Evolutionary conservation across 2,888 invertebrate species (phyloP), one percentile per base, ranked within the genome.

Genomic region (Nowickia ferox): DNA sequence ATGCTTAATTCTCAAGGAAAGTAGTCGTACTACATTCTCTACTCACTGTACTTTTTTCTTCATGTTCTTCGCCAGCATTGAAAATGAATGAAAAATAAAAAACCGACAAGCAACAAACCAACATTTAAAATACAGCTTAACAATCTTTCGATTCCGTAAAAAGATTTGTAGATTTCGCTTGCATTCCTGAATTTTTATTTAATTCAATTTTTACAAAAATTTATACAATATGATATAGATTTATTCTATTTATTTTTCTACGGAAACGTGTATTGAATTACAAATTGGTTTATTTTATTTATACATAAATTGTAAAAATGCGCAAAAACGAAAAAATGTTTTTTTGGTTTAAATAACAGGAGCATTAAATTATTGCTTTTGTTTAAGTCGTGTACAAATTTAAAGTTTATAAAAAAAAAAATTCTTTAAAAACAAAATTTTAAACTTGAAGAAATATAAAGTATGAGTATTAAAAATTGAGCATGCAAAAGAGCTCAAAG

Each of bases 201-300:
- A 46, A 46, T 72, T 2, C 9, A 30, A 30, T 30, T 30, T 6
- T 44, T 9, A 19, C 1, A 30, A 30, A 46, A 30, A 46, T 44
- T 22, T 61, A 40, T 42, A 22, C 48, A 19, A 61, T 42, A 51
- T 63, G 38, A 51, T 63, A 19, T 72, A 40, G 40, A 74, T 63
- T 74, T 74, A 22, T 19, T 51, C 9, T 51, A 51, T 61, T 61
- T 48, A 63, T 63, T 46, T 53, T 17, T 55, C 46, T 51, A 38
- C 48, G 19, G 61, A 74, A 74, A 42, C 61, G 40, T 74, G 61
- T 63, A 74, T 63, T 74, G 61, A 51, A 74, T 74, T 53, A 51
- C 74, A 74, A 51, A 13, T 61, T 74, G 38, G n/a, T 46, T n/a
- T 30, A 38, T n/a, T 13, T 9, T 48, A 48, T 55, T 55, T 22